A percentile compares a stretch with the other conserved stretches of the same genome.
Evolutionary conservation across 2,113 vertebrate genomes (phyloP).

Genomic region (Vanacampus margaritifer): DNA sequence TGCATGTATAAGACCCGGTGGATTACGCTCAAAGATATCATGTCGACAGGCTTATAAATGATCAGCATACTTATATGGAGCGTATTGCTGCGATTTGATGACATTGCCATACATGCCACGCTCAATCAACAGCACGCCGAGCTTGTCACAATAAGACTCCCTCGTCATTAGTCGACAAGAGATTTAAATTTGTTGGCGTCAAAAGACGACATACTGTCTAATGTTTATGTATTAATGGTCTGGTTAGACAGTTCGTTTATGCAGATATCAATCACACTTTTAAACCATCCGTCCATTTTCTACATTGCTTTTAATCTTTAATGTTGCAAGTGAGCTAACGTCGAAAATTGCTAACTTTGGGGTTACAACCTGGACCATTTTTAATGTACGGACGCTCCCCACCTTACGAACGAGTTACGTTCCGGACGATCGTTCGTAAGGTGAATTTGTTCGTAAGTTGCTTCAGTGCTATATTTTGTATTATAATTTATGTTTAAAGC

Average conservation of each 20-base stretch:
- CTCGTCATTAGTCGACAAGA: not conserved
- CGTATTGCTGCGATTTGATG: too few species aligned
- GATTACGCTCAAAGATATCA: not conserved
- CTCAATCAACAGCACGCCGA: not conserved
- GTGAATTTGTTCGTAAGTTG: too few species aligned
- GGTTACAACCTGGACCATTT: too few species aligned
- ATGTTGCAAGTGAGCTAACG: too few species aligned
- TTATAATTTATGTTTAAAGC: too few species aligned
- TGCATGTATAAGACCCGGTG: not conserved
- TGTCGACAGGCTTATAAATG: not conserved
- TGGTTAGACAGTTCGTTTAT: not conserved
- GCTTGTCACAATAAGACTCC: not conserved
- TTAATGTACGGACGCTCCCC: too few species aligned
- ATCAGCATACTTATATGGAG: too few species aligned
- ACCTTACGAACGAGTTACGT: too few species aligned
- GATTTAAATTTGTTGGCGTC: not conserved
- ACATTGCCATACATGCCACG: not conserved
- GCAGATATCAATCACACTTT: not conserved
- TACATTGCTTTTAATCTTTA: not conserved
- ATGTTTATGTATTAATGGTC: not conserved
- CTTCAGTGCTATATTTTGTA: too few species aligned
- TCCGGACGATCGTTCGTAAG: too few species aligned
- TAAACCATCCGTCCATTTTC: too few species aligned
- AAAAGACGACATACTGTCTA: not conserved
- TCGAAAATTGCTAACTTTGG: too few species aligned